Evolutionary conservation across 2,797 vertebrate genomes (phyloP).

Genomic region (Platyrinchus mystaceus): DNA sequence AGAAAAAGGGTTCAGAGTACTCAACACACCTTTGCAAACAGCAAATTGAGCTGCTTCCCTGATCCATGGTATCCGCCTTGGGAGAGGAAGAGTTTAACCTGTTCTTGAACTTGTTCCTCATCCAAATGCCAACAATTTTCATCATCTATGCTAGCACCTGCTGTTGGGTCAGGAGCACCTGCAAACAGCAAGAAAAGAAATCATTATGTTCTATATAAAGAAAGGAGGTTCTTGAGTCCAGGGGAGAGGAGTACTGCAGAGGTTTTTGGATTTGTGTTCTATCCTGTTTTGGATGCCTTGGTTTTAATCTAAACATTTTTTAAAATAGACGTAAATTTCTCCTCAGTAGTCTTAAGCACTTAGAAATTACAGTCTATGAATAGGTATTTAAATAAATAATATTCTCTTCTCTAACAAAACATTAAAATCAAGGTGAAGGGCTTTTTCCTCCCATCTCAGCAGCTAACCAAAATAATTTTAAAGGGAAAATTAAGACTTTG

Average conservation of each 20-base stretch:
- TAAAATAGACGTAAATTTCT: neutral
- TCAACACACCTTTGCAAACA: slow-evolving; percentile 91
- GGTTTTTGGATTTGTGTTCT: neutral
- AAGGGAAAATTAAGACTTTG: neutral
- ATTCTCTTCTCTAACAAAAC: neutral
- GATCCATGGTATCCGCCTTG: slow-evolving; percentile 97
- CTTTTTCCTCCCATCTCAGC: neutral
- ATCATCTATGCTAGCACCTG: slow-evolving; percentile 94
- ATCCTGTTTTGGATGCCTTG: neutral
- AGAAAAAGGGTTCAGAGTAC: neutral
- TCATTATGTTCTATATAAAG: neutral
- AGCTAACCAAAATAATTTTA: neutral
- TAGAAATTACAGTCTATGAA: neutral
- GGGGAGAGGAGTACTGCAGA: neutral
- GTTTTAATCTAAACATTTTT: neutral
- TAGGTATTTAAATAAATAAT: neutral
- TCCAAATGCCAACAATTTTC: slow-evolving; percentile 98
- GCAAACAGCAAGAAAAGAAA: slow-evolving; percentile 48
- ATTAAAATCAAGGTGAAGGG: neutral
- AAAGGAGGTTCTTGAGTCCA: neutral
- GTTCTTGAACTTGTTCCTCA: slow-evolving; percentile 96
- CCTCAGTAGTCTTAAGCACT: neutral
- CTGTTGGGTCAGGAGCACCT: slow-evolving; percentile 96
- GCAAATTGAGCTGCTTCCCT: slow-evolving; percentile 95
- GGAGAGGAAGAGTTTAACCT: slow-evolving; percentile 96